A percentile compares a stretch with the other conserved stretches of the same genome.
These are phyloP conservation scores for Silvanus unidentatus DNA, from an alignment of 2,888 invertebrate genomes.

Conservation along the genomic window DNA sequence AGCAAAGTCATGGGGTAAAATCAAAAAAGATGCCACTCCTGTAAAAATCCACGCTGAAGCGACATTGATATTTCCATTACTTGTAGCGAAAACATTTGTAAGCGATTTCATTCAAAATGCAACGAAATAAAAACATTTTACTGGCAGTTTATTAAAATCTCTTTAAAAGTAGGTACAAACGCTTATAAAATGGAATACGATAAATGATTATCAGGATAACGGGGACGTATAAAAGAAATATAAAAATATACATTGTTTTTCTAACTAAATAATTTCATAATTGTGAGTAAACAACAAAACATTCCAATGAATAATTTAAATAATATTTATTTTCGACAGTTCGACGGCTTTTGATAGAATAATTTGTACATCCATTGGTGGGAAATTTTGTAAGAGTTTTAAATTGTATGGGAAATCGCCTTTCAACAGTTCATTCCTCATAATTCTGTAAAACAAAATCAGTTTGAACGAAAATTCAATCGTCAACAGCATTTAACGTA, in stretches of 20 bases:
- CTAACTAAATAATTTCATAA: too few species aligned
- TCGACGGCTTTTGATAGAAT: constrained; percentile 74
- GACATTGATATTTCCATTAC: constrained; percentile 84
- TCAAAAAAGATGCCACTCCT: constrained; percentile 77
- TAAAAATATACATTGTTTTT: too few species aligned
- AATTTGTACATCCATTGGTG: constrained; percentile 79
- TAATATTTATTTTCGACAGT: constrained; percentile 44
- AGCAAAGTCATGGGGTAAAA: constrained; percentile 99
- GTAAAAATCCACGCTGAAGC: constrained; percentile 95
- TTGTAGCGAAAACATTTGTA: constrained; percentile 96
- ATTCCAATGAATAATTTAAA: too few species aligned
- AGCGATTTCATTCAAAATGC: constrained; percentile 47
- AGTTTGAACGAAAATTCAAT: constrained; percentile 8
- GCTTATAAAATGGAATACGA: too few species aligned
- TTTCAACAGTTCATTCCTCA: constrained; percentile 73
- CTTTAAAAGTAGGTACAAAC: too few species aligned
- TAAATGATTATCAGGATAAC: too few species aligned
- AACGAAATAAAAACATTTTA: too few species aligned
- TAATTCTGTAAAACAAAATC: constrained; percentile 54
- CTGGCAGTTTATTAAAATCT: too few species aligned
- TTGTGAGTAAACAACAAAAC: too few species aligned
- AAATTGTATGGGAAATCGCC: constrained; percentile 93
- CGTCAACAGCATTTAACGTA: constrained; percentile 51
- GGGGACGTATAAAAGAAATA: too few species aligned
- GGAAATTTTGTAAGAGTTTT: constrained; percentile 89